phyloP scores from a whole-genome alignment of 2,888 invertebrate species.

The Erebia ligea region DNA sequence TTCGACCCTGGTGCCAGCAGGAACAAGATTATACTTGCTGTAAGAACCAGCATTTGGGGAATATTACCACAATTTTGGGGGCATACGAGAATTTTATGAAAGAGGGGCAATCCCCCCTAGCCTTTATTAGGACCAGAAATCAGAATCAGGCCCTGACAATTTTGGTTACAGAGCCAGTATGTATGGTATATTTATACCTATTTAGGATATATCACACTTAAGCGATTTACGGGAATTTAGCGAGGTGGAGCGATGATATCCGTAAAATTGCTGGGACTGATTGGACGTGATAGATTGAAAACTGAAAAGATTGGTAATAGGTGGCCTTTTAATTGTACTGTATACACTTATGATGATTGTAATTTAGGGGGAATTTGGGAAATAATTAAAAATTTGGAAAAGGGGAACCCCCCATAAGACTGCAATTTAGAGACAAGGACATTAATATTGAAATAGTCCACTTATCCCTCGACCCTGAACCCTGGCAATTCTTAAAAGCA shows the following conservation, averaged over 20 bases:
- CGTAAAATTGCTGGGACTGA: no score
- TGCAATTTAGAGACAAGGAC: background rate
- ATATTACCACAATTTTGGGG: background rate
- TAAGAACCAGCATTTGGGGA: background rate
- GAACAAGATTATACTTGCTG: background rate
- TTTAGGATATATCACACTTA: background rate
- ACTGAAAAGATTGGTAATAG: no score
- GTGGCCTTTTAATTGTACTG: no score
- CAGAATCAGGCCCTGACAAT: background rate
- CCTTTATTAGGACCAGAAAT: background rate
- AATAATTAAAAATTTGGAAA: no score
- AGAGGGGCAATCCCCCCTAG: background rate
- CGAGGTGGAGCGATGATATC: no score
- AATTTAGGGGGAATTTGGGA: no score
- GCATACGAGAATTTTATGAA: background rate
- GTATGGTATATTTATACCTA: background rate
- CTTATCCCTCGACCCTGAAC: background rate
- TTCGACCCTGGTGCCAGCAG: slow-evolving; percentile 1
- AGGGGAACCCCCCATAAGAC: no score
- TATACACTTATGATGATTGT: no score
- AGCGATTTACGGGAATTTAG: no score
- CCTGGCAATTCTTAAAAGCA: background rate
- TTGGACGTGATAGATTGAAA: no score
- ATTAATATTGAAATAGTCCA: background rate
- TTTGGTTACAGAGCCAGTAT: background rate